phyloP scores from a whole-genome alignment of 2,888 invertebrate genomes.

The Torymus auratus region DNA sequence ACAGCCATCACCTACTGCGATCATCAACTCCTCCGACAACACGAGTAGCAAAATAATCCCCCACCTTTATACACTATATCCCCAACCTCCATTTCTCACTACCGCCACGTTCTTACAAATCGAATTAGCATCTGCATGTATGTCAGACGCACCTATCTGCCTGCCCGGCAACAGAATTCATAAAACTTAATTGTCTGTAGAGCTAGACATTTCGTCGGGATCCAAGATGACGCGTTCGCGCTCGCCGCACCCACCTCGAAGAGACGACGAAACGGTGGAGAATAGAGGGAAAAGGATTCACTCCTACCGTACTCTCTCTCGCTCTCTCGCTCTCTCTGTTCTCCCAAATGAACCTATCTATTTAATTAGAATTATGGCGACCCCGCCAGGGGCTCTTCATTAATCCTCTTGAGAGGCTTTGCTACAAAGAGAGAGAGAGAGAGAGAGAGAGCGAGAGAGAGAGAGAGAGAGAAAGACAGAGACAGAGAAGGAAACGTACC shows the following conservation, averaged over 20 bases:
- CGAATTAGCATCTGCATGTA: too few relatives aligned
- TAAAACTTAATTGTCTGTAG: too few relatives aligned
- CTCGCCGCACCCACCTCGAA: neutral
- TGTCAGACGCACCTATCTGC: too few relatives aligned
- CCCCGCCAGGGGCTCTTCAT: slow-evolving; percentile 64
- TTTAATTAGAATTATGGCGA: slow-evolving; percentile 67
- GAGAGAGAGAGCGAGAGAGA: neutral
- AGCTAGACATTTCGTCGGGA: too few relatives aligned
- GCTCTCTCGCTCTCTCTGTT: slow-evolving; percentile 14
- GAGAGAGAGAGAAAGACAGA: slow-evolving; percentile 4
- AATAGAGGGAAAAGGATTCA: slow-evolving; percentile 35
- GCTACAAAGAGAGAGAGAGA: slow-evolving; percentile 32
- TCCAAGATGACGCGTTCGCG: too few relatives aligned
- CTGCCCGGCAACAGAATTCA: too few relatives aligned
- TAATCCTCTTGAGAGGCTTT: slow-evolving; percentile 56
- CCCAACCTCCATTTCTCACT: too few relatives aligned
- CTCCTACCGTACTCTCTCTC: neutral
- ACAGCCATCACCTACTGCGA: too few relatives aligned
- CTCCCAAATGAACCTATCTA: slow-evolving; percentile 57
- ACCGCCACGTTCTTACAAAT: too few relatives aligned
- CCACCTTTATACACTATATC: too few relatives aligned
- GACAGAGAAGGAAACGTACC: neutral
- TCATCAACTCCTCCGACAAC: too few relatives aligned
- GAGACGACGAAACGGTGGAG: neutral
- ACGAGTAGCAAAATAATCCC: too few relatives aligned